Base-by-base conservation (phyloP, 2,797 vertebrate genomes). In the Odontamblyopus lacepedii region DNA sequence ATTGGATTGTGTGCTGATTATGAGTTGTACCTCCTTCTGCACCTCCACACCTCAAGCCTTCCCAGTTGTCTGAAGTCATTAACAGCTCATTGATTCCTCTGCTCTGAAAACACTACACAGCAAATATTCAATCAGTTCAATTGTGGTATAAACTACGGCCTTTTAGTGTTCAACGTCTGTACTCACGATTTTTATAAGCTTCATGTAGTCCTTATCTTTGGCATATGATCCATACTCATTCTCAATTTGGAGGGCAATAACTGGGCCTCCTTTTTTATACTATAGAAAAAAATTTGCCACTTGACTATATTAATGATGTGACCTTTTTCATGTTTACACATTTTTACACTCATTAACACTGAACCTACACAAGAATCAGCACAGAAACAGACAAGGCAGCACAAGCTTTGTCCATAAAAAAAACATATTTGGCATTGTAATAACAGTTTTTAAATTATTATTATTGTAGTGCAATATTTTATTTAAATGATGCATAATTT, bases 201-300 rank as follows among this genome's bases (percentile, higher is more conserved):
- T 76, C 95, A 98, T 94, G 87, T 97, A 98, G 32, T 92, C 78
- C 0, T 92, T 87, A 79, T 98, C 97, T 90, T 93, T 96, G 74
- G 94, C 93, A 23, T 95, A 98, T 30, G 96, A 96, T 4, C 97
- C 97, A 0, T 98, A 98, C 63, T 98, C 97, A 2, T 98, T 98
- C 87, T 98, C 97, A 72, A 98, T 94, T 78, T 98, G 97, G 63
- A 98, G 88, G 0, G 96, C 97, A 62, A 98, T 96, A 84, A 98
- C 92, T 32, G 97, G 96, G 1, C 97, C 97, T 55, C 97, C 96
- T 1, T 84, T 92, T 85, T 94, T 92, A 91, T 95, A 98, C 97
- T 98, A 38, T 9, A 38, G 16, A 76, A 60, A 64, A 11, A 59
- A 66, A 30, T 30, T 15, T 7, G 8, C 19, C 1, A 51, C 1